Evolutionary conservation across 1,140 invertebrate species (phyloP).

Genomic region (Calephelis virginiensis): DNA sequence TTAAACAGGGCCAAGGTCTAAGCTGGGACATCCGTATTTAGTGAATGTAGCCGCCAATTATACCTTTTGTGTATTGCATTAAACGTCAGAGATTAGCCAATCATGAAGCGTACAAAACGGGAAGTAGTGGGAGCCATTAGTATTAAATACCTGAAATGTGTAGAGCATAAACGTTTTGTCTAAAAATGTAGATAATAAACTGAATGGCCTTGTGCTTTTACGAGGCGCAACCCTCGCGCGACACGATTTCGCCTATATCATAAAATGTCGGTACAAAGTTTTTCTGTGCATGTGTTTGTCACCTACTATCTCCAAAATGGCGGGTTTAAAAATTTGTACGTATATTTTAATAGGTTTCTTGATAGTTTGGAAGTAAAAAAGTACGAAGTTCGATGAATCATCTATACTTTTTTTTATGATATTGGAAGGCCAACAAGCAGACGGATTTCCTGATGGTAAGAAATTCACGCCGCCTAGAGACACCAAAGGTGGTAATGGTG

Average conservation of each 20-base stretch:
- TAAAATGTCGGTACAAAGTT: no score
- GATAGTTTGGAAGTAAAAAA: no score
- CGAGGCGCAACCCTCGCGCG: neutral
- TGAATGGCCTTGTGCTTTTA: neutral
- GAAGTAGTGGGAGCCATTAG: neutral
- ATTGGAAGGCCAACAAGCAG: no score
- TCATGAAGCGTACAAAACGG: conserved; percentile 8
- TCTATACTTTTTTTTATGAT: no score
- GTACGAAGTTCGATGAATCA: no score
- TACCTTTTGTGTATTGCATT: conserved; percentile 9
- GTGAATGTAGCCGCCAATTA: neutral
- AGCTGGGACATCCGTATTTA: neutral
- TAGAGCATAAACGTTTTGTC: conserved; percentile 13
- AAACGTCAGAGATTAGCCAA: conserved; percentile 5
- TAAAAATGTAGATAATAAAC: conserved; percentile 17
- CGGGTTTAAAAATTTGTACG: no score
- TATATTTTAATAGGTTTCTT: no score
- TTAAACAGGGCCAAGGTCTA: neutral
- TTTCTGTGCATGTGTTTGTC: no score
- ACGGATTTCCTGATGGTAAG: no score
- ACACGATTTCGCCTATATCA: neutral
- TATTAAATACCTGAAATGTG: conserved; percentile 4
- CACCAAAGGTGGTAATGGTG: no score
- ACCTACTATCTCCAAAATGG: no score
- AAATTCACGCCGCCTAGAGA: no score